phyloP scores from a whole-genome alignment of 1,140 invertebrate genomes.

The Rhopalosiphum maidis region DNA sequence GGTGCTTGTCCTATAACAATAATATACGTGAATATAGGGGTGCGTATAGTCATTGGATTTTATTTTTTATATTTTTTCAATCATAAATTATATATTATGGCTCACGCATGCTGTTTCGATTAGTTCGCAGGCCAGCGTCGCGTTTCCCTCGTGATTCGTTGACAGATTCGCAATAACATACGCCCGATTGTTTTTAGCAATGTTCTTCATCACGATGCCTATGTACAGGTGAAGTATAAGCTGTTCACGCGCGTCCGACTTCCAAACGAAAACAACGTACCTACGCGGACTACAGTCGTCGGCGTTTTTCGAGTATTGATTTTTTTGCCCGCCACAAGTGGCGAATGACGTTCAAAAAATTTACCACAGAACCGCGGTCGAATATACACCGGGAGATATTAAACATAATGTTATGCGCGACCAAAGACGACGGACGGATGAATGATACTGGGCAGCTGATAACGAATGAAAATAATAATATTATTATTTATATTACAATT shows the following conservation, averaged over 20 bases:
- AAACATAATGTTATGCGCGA: background rate
- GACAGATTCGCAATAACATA: slow-evolving; percentile 84
- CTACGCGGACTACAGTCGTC: background rate
- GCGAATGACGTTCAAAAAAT: background rate
- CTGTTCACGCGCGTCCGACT: background rate
- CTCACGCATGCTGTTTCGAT: slow-evolving; percentile 74
- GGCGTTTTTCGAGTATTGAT: slow-evolving; percentile 46
- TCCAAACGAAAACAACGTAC: background rate
- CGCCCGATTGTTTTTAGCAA: slow-evolving; percentile 62
- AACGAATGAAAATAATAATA: background rate
- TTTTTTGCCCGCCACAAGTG: slow-evolving; percentile 47
- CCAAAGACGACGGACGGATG: background rate
- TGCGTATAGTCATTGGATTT: background rate
- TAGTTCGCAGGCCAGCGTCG: slow-evolving; percentile 73
- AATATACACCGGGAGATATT: background rate
- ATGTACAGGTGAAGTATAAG: background rate
- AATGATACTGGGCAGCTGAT: background rate
- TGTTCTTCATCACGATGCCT: slow-evolving; percentile 5
- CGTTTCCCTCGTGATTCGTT: slow-evolving; percentile 81
- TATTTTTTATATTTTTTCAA: background rate
- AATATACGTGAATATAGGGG: background rate
- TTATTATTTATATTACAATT: background rate
- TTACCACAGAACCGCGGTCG: background rate
- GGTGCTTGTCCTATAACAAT: background rate
- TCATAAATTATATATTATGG: slow-evolving; percentile 17